Conservation (phyloP, 2,113 vertebrate genomes). For the Myotis davidii region DNA sequence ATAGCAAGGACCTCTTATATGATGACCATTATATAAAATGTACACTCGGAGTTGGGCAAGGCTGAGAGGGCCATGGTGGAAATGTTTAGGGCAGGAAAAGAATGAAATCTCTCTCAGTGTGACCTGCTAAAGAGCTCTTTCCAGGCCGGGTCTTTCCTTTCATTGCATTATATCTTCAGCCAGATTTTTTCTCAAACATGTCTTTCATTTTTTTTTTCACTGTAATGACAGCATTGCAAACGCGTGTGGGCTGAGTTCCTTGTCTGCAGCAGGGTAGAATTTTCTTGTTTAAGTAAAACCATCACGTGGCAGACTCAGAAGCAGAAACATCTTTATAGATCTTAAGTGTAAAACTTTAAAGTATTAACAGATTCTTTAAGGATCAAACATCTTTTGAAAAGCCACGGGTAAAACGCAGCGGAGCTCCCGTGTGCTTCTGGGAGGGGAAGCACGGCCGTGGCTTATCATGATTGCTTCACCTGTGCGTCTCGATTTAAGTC, state of each 20-base stretch:
- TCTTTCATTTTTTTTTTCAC: neutral
- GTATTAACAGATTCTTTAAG: conserved; percentile 83
- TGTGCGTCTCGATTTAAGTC: neutral
- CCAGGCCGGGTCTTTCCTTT: neutral
- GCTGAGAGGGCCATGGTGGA: neutral
- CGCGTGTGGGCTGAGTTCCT: conserved; percentile 53
- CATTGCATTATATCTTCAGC: neutral
- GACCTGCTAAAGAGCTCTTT: neutral
- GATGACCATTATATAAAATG: neutral
- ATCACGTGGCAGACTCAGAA: conserved; percentile 70
- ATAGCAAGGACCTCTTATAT: neutral
- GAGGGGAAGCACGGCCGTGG: conserved; percentile 60
- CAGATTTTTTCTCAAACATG: neutral
- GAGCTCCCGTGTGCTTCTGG: conserved; percentile 57
- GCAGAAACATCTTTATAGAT: conserved; percentile 77
- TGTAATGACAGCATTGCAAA: conserved; percentile 9
- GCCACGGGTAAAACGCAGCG: conserved; percentile 65
- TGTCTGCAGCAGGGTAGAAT: conserved; percentile 33
- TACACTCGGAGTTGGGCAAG: neutral
- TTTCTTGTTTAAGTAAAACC: conserved; percentile 80
- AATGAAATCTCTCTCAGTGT: neutral
- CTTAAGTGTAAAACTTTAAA: conserved; percentile 82
- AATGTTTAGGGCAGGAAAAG: neutral
- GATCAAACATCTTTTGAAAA: conserved; percentile 84
- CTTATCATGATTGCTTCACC: neutral